Evolutionary conservation across 2,797 vertebrate species (phyloP).

Genomic region (Pseudochaenichthys georgianus): DNA sequence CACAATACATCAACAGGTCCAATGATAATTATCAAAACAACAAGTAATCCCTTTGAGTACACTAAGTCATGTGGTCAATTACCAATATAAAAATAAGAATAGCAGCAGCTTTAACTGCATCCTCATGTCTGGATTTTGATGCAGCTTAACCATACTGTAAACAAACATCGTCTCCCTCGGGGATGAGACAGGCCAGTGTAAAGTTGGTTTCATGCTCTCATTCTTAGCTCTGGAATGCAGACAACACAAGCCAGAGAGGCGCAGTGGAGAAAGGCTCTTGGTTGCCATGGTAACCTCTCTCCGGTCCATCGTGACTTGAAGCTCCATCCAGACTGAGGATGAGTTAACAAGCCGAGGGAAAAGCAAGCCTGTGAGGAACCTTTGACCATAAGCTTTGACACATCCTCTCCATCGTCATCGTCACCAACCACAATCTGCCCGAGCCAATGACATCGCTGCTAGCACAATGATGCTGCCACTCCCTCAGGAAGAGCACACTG

Average conservation of each 20-base stretch:
- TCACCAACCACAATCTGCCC: neutral
- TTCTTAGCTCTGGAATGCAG: constrained; percentile 60
- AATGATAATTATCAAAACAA: neutral
- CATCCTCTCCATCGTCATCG: neutral
- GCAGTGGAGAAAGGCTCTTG: constrained; percentile 57
- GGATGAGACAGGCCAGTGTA: constrained; percentile 8
- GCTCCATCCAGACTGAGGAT: constrained; percentile 67
- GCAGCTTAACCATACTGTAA: neutral
- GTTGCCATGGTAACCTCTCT: constrained; percentile 77
- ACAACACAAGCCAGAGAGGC: constrained; percentile 50
- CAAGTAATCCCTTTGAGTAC: neutral
- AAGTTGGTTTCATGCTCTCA: constrained; percentile 62
- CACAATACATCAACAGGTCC: neutral
- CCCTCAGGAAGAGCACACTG: neutral
- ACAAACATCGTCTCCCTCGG: neutral
- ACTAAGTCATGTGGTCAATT: neutral
- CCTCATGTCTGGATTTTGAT: neutral
- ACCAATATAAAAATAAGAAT: rapidly evolving
- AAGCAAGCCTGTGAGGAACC: constrained; percentile 48
- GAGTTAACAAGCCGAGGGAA: constrained; percentile 50
- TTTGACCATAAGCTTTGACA: constrained; percentile 47
- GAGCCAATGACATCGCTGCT: constrained; percentile 2
- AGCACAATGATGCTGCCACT: neutral
- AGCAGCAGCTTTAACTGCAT: neutral
- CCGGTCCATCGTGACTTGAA: constrained; percentile 71